Base-by-base conservation (phyloP, 92 coral and sea anemone genomes). In the Siderastrea radians region DNA sequence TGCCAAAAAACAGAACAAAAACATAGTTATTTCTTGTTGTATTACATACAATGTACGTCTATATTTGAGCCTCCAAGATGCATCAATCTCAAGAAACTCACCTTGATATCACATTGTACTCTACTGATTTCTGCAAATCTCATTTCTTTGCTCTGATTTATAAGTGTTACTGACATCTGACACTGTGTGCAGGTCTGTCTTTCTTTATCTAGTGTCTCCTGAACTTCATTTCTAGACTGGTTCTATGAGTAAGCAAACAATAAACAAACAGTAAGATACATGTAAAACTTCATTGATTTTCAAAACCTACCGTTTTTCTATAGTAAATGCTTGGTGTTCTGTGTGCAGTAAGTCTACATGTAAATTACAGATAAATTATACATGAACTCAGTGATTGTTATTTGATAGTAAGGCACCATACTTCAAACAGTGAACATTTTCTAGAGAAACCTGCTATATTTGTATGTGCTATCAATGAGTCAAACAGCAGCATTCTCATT, bases 21-120 rank as follows among this genome's bases (percentile, higher is more conserved):
- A 73, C 5, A 1, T 54, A 62, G 13, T 16, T 7, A 62, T 3
- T 19, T 6, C 11, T 54, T 62, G 38, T 26, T 26, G 38, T 26
- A 26, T 26, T 26, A 0, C 38, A 26, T 26, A 26, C 38, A 26
- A 26, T 26, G 38, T 26, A 26, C 38, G 38, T 26, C 38, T 26
- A 26, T 26, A 26, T 26, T 26, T 26, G 38, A 26, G 38, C 38
- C 38, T 26, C 38, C 38, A 26, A 26, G 38, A 26, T 26, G 38
- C 38, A 26, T 26, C 38, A 26, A 0, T 26, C 38, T 26, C 38
- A 26, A 10, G 2, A n/a, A 53, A 14, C 80, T 57, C 71, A 95
- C 98, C 93, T 93, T 95, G 71, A 95, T 93, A 45, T 95, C 98
- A 83, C 98, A 95, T 68, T 95, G 96, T 70, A 90, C 92, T 81